Evolutionary conservation across 1,140 invertebrate genomes (phyloP).

Genomic region (Ceratosolen fusciceps): DNA sequence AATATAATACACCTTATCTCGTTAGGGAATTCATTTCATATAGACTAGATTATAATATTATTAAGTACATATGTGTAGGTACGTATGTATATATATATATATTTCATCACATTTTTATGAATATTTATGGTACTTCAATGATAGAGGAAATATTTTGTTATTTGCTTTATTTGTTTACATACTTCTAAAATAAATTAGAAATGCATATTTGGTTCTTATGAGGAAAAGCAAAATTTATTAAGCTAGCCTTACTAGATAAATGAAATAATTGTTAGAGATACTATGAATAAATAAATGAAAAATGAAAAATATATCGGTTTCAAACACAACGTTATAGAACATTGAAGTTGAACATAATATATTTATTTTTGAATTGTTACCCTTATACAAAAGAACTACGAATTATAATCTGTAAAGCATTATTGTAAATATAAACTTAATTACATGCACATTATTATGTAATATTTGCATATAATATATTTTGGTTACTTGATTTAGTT

Average conservation of each 20-base stretch:
- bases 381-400: neutral
- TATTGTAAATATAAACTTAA: constrained; percentile 32
- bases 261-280: neutral
- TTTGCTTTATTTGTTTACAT: neutral
- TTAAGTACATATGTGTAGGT: neutral
- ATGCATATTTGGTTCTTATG: too few relatives aligned
- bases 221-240: neutral
- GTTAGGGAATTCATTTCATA: neutral
- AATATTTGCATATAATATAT: neutral
- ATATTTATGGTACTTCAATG: neutral
- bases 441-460: neutral
- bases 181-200: neutral
- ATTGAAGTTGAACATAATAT: neutral
- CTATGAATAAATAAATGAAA: neutral
- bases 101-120: neutral
- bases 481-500: constrained; percentile 10
- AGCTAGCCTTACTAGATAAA: neutral
- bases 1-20: constrained; percentile 12
- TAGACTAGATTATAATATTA: constrained; percentile 7
- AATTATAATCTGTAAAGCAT: neutral
- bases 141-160: neutral
- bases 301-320: neutral
- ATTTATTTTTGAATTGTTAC: neutral
- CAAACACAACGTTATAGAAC: neutral
- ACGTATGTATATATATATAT: too few relatives aligned